Conservation (phyloP, 37 sponge, comb jelly and placozoan genomes). For the Lycopodina hypogea region DNA sequence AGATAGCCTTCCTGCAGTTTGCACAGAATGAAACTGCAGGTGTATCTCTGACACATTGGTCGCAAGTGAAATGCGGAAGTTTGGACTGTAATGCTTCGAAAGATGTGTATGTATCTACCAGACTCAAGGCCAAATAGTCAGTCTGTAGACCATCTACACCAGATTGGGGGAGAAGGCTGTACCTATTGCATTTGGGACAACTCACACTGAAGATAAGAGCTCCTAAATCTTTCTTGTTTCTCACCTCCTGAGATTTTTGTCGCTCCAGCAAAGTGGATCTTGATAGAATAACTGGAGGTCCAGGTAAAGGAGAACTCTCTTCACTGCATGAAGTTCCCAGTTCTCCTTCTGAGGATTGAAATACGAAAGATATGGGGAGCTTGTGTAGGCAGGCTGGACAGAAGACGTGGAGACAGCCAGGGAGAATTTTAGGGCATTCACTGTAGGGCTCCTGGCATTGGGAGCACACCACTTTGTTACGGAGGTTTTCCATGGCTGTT, state of each 20-base stretch:
- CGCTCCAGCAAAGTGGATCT: too few species aligned
- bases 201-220: not conserved
- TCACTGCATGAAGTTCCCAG: too few species aligned
- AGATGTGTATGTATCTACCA: not conserved
- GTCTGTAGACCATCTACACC: not conserved
- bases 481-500: not conserved
- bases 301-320: too few species aligned
- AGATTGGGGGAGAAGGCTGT: not conserved
- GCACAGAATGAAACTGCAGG: slow-evolving; percentile 1
- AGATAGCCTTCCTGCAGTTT: not conserved
- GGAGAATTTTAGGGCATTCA: slow-evolving; percentile 12
- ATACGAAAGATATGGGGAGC: not conserved
- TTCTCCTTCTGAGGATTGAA: not conserved
- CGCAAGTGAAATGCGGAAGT: not conserved
- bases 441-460: not conserved
- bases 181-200: slow-evolving; percentile 13
- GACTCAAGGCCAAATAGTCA: not conserved
- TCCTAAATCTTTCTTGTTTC: too few species aligned
- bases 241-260: too few species aligned
- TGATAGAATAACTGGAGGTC: too few species aligned
- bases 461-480: slow-evolving; percentile 1
- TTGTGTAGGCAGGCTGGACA: slow-evolving; percentile 12
- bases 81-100: not conserved
- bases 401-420: slow-evolving; percentile 17
- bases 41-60: not conserved